These are phyloP conservation scores for Centropristis striata DNA, from an alignment of 2,113 vertebrate genomes.

Conservation along the genomic window DNA sequence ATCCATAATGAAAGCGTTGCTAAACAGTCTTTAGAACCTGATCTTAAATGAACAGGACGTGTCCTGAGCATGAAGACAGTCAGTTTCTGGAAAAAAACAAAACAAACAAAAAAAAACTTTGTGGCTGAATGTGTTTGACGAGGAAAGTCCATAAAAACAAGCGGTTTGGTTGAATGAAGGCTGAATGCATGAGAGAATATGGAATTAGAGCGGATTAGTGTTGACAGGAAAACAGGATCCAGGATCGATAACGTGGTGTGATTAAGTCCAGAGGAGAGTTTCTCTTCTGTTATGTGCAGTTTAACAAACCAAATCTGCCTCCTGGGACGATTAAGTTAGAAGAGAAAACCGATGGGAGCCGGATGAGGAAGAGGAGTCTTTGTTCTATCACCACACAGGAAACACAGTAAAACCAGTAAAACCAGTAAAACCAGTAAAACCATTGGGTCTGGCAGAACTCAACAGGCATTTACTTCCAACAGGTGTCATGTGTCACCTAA, in stretches of 20 bases:
- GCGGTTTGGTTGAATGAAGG: background rate
- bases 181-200: background rate
- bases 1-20: too few relatives aligned
- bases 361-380: background rate
- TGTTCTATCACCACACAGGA: background rate
- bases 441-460: background rate
- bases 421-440: too few relatives aligned
- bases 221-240: background rate
- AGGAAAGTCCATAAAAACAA: background rate
- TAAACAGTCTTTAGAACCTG: too few relatives aligned
- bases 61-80: too few relatives aligned
- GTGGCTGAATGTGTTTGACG: background rate
- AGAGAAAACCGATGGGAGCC: constrained; percentile 28
- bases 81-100: too few relatives aligned
- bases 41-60: too few relatives aligned
- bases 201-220: constrained; percentile 36
- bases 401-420: too few relatives aligned
- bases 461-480: background rate
- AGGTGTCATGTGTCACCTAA: background rate
- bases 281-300: constrained; percentile 1
- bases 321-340: constrained; percentile 27
- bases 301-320: constrained; percentile 40
- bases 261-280: constrained; percentile 38
- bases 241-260: constrained; percentile 25
- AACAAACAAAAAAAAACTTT: too few relatives aligned